Evolutionary conservation across 2,888 invertebrate genomes (phyloP).

Genomic region (Aphodius granarius): DNA sequence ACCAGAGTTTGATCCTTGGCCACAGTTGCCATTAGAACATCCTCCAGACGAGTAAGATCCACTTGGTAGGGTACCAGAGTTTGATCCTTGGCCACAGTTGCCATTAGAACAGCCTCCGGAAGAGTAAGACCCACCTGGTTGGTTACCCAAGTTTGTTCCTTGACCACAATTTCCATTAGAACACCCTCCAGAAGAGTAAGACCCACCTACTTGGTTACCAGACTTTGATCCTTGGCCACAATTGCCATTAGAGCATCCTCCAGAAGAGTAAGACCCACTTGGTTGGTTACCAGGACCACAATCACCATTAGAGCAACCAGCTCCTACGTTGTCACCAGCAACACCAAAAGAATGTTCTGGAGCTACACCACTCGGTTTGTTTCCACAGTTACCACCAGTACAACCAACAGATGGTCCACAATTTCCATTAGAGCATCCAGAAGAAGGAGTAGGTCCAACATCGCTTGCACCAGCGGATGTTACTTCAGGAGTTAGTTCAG

Average conservation of each 20-base stretch:
- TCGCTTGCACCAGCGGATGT: neutral
- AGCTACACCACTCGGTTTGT: neutral
- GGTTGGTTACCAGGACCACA: neutral
- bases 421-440: neutral
- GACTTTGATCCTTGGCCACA: no score
- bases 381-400: slow-evolving; percentile 6
- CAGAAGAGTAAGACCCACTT: neutral
- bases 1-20: neutral
- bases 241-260: no score
- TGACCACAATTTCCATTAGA: neutral
- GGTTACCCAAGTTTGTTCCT: neutral
- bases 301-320: neutral
- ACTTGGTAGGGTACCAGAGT: no score
- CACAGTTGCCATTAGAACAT: no score
- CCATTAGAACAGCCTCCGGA: neutral
- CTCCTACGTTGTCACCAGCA: neutral
- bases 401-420: slow-evolving; percentile 6
- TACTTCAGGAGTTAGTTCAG: neutral
- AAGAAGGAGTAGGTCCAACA: neutral
- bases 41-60: no score
- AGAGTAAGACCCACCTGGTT: neutral
- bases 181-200: neutral
- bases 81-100: neutral
- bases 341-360: neutral
- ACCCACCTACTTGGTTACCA: no score